Evolutionary conservation across 1,140 invertebrate species (phyloP), one percentile per base, ranked within the genome.

Genomic region (Macrostomum lignano): DNA sequence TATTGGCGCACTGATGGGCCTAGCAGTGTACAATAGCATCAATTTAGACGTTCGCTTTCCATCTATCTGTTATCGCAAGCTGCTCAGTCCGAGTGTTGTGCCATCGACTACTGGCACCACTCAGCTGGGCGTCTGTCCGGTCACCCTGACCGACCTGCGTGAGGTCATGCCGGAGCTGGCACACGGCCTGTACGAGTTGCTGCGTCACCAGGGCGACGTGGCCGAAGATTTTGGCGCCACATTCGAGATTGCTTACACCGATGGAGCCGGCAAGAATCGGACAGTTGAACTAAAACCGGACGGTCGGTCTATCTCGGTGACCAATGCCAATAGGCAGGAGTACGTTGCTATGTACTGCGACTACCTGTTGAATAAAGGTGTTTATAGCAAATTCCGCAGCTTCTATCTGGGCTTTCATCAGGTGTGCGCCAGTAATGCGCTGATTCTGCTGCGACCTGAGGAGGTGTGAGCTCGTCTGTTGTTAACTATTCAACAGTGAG

Each of bases 21-120:
- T n/a, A n/a, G 68, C 68, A 20, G 64, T 70, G 11, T 70, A 70
- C 46, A 70, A 70, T 44, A 67, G 65, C 36, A 69, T 68, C 39
- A 69, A 67, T 24, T 47, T 70, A 3, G 68, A 70, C 39, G 53
- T 70, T 10, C 58, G 64, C 29, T 69, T 70, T 42, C 68, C 68
- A 4, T 60, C 62, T 0, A 62, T 66, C 29, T 69, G 67, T 43
- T 68, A 66, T 45, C 58, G 65, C 39, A 70, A 70, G 44, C 46
- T 69, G 3, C 55, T 69, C 6, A 65, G 62, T 33, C 67, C 67
- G 3, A 65, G 67, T 7, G 65, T 69, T 0, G 65, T 68, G 2
- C 67, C 66, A 3, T 56, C 61, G 31, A 47, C 53, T 15, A 51
- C 49, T 29, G 58, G 53, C 15, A 49, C 44, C 40, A 52, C 51